phyloP scores from a whole-genome alignment of 2,113 vertebrate genomes.

The Mustela lutreola region DNA sequence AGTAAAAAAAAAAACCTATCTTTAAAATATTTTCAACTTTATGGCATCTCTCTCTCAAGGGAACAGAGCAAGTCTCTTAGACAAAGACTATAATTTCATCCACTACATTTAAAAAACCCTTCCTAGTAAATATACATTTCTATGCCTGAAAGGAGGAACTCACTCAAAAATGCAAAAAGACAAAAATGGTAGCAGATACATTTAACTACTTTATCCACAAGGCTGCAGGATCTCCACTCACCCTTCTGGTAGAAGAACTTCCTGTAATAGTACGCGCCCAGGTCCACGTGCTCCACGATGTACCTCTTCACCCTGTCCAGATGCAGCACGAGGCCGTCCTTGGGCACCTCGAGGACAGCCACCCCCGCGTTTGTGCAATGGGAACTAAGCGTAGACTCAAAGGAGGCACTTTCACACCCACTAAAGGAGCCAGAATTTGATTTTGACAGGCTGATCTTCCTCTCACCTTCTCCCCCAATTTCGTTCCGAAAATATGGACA shows the following conservation, averaged over 20 bases:
- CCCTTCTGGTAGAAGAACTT: conserved; percentile 97
- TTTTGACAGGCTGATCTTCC: conserved; percentile 93
- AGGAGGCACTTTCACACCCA: conserved; percentile 92
- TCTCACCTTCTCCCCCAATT: conserved; percentile 94
- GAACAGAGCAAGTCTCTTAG: neutral
- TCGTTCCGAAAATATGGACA: conserved; percentile 98
- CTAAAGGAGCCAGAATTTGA: conserved; percentile 93
- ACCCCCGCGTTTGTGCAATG: conserved; percentile 97
- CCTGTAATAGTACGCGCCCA: conserved; percentile 96
- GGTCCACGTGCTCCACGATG: conserved; percentile 96
- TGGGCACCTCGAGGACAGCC: conserved; percentile 95
- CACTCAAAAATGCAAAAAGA: neutral
- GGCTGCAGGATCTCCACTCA: conserved; percentile 82
- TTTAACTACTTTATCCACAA: neutral
- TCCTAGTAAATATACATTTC: neutral
- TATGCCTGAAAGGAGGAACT: conserved; percentile 9
- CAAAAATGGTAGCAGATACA: neutral
- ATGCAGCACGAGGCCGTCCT: conserved; percentile 92
- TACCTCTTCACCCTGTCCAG: conserved; percentile 95
- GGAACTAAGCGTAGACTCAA: conserved; percentile 93
- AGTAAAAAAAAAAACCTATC: neutral
- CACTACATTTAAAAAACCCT: neutral
- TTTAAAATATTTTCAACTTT: conserved; percentile 50
- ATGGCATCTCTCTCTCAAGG: neutral
- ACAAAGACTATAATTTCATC: neutral